These are phyloP conservation scores for Trichoplax adhaerens DNA, from an alignment of 37 sponge, comb jelly and placozoan species.

Conservation along the genomic window DNA sequence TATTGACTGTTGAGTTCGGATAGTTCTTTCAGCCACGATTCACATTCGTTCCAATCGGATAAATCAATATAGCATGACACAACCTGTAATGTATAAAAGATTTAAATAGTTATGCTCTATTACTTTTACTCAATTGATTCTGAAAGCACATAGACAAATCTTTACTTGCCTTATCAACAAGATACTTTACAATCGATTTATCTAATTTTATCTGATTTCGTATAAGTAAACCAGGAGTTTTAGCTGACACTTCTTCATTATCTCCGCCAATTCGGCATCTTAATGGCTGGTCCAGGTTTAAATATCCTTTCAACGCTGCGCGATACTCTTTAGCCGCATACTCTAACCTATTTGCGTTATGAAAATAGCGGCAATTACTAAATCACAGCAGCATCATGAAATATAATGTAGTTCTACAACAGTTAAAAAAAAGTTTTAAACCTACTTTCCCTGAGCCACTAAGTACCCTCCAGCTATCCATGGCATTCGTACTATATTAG, in stretches of 20 bases:
- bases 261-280: background rate
- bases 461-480: slow-evolving; percentile 54
- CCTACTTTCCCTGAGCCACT: background rate
- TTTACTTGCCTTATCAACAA: slow-evolving; percentile 45
- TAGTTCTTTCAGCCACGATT: slow-evolving; percentile 30
- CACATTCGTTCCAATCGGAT: slow-evolving; percentile 47
- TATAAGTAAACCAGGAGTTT: too few relatives aligned
- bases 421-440: background rate
- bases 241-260: too few relatives aligned
- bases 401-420: background rate
- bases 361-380: background rate
- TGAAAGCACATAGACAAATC: background rate
- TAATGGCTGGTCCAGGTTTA: background rate
- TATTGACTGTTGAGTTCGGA: background rate
- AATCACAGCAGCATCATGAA: background rate
- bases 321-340: slow-evolving; percentile 52
- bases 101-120: background rate
- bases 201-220: background rate
- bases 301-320: slow-evolving; percentile 34
- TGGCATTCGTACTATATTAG: slow-evolving; percentile 48
- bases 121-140: too few relatives aligned
- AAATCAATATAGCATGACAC: slow-evolving; percentile 53
- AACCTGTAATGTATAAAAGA: slow-evolving; percentile 19
- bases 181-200: slow-evolving; percentile 23
- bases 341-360: slow-evolving; percentile 31